Conservation (phyloP, 2,888 invertebrate genomes). For the Tigriopus californicus region DNA sequence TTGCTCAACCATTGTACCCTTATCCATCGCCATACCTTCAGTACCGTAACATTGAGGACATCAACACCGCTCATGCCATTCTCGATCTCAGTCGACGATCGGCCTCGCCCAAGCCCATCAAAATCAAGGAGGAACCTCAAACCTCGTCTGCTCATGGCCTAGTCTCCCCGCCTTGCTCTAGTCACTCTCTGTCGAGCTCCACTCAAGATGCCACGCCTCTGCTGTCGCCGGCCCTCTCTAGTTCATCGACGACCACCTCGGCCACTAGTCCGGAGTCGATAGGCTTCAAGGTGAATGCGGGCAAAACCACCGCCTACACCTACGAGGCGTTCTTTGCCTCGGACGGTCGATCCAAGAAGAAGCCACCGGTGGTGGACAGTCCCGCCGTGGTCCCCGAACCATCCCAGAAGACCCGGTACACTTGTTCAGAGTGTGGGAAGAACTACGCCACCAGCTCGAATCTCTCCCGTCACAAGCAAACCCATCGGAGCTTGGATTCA, state of each 20-base stretch:
- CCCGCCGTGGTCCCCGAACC: not conserved
- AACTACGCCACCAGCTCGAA: conserved; percentile 80
- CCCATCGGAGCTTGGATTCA: conserved; percentile 77
- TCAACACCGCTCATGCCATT: conserved; percentile 71
- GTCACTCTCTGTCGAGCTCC: conserved; percentile 24
- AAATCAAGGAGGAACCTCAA: conserved; percentile 14
- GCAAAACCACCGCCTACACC: conserved; percentile 66
- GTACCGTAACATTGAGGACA: conserved; percentile 37
- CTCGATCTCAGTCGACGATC: conserved; percentile 50
- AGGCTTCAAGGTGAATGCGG: conserved; percentile 19
- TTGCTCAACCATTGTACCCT: conserved; percentile 7
- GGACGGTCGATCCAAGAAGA: conserved; percentile 66
- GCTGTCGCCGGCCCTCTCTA: conserved; percentile 16
- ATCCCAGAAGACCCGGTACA: conserved; percentile 32
- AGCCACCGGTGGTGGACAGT: not conserved
- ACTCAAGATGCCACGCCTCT: conserved; percentile 33
- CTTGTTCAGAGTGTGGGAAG: conserved; percentile 73
- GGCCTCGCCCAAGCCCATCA: conserved; percentile 22
- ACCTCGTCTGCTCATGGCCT: conserved; percentile 28
- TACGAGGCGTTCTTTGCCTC: conserved; percentile 81
- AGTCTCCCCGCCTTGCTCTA: conserved; percentile 23
- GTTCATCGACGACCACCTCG: not conserved
- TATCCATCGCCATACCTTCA: conserved; percentile 6
- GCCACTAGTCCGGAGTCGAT: conserved; percentile 22
- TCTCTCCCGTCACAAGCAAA: conserved; percentile 72